Conservation (phyloP, 2,888 invertebrate species). For the Melieria picta region DNA sequence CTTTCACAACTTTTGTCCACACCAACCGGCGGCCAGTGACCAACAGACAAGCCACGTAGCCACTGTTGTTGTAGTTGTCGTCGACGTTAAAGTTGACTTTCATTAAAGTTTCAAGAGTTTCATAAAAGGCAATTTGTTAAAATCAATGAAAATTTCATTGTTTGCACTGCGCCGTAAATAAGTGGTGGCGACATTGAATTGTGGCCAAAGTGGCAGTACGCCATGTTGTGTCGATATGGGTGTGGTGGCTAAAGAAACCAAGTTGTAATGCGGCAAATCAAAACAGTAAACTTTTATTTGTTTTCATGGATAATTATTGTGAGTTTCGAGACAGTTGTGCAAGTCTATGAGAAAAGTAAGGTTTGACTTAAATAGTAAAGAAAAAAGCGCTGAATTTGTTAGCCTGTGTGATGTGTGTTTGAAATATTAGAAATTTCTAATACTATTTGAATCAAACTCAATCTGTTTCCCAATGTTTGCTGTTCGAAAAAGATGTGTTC, state of each 20-base stretch:
- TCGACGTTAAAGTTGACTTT: too few relatives aligned
- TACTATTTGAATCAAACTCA: too few relatives aligned
- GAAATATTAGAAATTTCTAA: too few relatives aligned
- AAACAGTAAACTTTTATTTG: too few relatives aligned
- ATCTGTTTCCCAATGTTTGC: too few relatives aligned
- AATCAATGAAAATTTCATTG: slow-evolving; percentile 39
- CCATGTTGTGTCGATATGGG: not conserved
- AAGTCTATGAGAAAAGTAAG: not conserved
- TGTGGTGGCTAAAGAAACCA: not conserved
- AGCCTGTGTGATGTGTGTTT: too few relatives aligned
- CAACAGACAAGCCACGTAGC: not conserved
- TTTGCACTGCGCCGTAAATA: too few relatives aligned
- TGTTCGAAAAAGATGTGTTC: too few relatives aligned
- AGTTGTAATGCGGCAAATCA: not conserved
- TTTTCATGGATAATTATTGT: not conserved
- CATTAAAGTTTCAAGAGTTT: not conserved
- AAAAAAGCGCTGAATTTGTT: too few relatives aligned
- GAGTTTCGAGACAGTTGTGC: not conserved
- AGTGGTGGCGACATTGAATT: not conserved
- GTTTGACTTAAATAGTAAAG: too few relatives aligned
- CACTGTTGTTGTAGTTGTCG: too few relatives aligned
- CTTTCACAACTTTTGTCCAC: not conserved
- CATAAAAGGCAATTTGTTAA: slow-evolving; percentile 31
- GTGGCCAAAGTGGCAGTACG: not conserved
- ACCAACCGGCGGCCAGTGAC: not conserved